These are phyloP conservation scores for Rallus limicola DNA, from an alignment of 2,113 vertebrate genomes.

Conservation along the genomic window DNA sequence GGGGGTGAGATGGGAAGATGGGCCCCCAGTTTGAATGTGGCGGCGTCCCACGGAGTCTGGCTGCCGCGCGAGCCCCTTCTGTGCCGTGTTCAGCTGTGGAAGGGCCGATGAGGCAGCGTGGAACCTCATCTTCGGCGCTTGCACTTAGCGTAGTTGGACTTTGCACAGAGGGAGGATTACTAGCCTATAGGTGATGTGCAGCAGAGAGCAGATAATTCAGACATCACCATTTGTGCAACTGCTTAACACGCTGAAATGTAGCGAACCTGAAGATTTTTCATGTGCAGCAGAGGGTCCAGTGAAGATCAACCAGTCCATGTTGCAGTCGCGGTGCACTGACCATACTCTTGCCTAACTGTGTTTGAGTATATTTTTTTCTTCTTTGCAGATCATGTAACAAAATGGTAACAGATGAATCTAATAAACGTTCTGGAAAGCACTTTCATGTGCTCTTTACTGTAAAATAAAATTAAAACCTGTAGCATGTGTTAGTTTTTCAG, in stretches of 20 bases:
- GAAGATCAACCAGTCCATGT: neutral
- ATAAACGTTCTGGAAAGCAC: neutral
- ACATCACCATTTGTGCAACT: neutral
- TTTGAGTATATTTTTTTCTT: neutral
- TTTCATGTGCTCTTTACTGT: slow-evolving; percentile 33
- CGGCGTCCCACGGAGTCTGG: neutral
- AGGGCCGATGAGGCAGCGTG: neutral
- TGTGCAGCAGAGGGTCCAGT: neutral
- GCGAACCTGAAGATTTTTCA: neutral
- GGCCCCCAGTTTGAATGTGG: neutral
- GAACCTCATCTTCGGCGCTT: neutral
- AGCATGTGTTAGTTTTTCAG: neutral
- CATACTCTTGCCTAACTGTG: neutral
- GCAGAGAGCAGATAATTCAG: neutral
- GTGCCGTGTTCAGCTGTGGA: neutral
- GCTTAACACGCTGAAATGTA: neutral
- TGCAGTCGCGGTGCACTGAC: neutral
- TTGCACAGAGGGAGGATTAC: neutral
- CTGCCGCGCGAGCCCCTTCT: neutral
- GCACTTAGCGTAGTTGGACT: neutral
- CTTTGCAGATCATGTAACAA: neutral
- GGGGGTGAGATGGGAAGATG: neutral
- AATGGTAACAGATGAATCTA: neutral
- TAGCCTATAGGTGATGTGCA: neutral
- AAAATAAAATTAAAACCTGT: slow-evolving; percentile 15